These are phyloP conservation scores for Scomber japonicus DNA, from an alignment of 2,113 vertebrate genomes.

Conservation along the genomic window DNA sequence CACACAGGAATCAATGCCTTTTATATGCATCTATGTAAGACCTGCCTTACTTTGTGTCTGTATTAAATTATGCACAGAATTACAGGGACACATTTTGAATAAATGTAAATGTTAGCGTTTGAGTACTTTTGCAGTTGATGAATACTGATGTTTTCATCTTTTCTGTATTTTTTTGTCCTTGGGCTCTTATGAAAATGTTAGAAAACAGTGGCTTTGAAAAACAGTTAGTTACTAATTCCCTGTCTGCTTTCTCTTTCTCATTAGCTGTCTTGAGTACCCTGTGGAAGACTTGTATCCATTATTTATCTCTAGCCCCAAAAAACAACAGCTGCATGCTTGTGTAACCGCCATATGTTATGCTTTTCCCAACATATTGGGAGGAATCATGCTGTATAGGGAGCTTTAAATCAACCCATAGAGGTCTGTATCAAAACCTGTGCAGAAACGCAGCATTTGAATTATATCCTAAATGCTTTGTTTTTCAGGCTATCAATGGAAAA, in stretches of 20 bases:
- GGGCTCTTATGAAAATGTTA: conserved; percentile 71
- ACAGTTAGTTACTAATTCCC: conserved; percentile 77
- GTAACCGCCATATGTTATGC: conserved; percentile 78
- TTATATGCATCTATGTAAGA: conserved; percentile 21
- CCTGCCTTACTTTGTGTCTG: conserved; percentile 1
- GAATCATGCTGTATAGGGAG: conserved; percentile 62
- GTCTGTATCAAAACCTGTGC: conserved; percentile 41
- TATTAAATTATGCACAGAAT: conserved; percentile 42
- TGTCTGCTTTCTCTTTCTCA: conserved; percentile 76
- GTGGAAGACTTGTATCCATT: conserved; percentile 81
- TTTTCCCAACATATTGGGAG: conserved; percentile 73
- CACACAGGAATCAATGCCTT: conserved; percentile 33
- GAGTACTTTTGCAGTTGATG: conserved; percentile 55
- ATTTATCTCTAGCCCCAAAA: conserved; percentile 78
- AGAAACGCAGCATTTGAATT: conserved; percentile 41
- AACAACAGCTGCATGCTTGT: conserved; percentile 82
- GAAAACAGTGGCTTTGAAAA: conserved; percentile 78
- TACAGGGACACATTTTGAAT: conserved; percentile 37
- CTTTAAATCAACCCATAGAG: conserved; percentile 63
- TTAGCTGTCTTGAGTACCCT: conserved; percentile 79
- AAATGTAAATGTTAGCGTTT: conserved; percentile 69
- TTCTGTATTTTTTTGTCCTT: conserved; percentile 70
- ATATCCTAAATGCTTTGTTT: conserved; percentile 45
- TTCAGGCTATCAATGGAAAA: conserved; percentile 37
- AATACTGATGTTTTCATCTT: conserved; percentile 68